phyloP scores from a whole-genome alignment of 2,113 vertebrate genomes.

The Sisor rabdophorus region DNA sequence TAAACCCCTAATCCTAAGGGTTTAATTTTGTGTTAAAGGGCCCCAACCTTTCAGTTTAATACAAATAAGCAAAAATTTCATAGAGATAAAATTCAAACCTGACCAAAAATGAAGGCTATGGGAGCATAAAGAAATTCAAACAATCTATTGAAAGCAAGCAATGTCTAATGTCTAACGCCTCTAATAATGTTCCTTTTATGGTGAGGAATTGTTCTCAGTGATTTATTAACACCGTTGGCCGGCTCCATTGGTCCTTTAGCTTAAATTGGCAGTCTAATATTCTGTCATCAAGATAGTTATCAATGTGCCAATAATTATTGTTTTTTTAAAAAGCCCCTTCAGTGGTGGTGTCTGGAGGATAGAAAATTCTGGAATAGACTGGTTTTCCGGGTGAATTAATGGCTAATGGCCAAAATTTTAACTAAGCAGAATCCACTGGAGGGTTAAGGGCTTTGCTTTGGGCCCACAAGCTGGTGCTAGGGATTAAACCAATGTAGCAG shows the following conservation, averaged over 20 bases:
- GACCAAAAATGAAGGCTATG: neutral
- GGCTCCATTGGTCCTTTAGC: neutral
- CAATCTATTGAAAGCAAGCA: neutral
- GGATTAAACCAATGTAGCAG: no score
- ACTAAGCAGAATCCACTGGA: no score
- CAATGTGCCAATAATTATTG: neutral
- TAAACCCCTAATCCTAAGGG: no score
- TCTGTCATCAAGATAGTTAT: constrained; percentile 8
- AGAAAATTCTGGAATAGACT: neutral
- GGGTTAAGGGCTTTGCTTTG: no score
- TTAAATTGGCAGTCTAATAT: neutral
- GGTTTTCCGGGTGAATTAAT: neutral
- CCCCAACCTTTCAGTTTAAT: neutral
- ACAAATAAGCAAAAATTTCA: neutral
- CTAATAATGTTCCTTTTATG: neutral
- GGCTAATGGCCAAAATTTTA: neutral
- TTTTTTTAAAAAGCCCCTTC: neutral
- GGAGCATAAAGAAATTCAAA: neutral
- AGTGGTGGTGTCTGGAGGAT: neutral
- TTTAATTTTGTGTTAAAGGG: no score
- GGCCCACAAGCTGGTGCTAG: no score
- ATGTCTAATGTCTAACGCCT: neutral
- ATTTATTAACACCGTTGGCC: constrained; percentile 10
- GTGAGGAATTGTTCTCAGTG: neutral
- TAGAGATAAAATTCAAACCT: neutral